phyloP scores from a whole-genome alignment of 92 coral and sea anemone species.

The Epizoanthus scotinus region DNA sequence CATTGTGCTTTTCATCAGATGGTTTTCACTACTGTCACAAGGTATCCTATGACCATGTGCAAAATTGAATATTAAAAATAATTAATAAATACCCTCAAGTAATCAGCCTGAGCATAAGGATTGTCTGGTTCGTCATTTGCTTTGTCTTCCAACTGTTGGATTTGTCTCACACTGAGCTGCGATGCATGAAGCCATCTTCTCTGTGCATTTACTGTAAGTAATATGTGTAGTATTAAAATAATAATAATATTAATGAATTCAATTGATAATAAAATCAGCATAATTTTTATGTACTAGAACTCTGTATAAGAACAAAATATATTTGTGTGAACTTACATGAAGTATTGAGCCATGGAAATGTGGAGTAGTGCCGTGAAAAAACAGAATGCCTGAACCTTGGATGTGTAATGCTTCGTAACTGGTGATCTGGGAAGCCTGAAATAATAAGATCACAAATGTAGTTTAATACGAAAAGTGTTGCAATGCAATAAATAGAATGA shows the following conservation, averaged over 20 bases:
- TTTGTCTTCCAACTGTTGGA: constrained; percentile 85
- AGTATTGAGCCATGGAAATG: constrained; percentile 57
- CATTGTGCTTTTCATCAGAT: too few species aligned
- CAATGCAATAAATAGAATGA: not conserved
- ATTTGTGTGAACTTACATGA: constrained; percentile 19
- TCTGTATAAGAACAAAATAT: not conserved
- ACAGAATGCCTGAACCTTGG: constrained; percentile 49
- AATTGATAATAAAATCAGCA: too few species aligned
- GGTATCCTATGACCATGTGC: too few species aligned
- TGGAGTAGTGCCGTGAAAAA: constrained; percentile 44
- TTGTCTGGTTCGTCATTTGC: constrained; percentile 84
- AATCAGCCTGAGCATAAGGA: constrained; percentile 91
- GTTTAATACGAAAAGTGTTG: not conserved
- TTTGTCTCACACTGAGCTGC: constrained; percentile 56
- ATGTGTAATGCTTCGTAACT: constrained; percentile 5
- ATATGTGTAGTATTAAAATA: too few species aligned
- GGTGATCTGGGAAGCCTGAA: constrained; percentile 64
- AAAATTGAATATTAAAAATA: too few species aligned
- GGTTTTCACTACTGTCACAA: too few species aligned
- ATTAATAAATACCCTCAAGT: constrained; percentile 68
- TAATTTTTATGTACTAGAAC: not conserved
- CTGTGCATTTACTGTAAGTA: constrained; percentile 23
- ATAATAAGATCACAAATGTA: not conserved
- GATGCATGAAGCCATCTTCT: constrained; percentile 68
- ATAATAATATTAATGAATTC: too few species aligned